Base-by-base conservation (phyloP, 2,113 vertebrate species). In the Pygoscelis adeliae region DNA sequence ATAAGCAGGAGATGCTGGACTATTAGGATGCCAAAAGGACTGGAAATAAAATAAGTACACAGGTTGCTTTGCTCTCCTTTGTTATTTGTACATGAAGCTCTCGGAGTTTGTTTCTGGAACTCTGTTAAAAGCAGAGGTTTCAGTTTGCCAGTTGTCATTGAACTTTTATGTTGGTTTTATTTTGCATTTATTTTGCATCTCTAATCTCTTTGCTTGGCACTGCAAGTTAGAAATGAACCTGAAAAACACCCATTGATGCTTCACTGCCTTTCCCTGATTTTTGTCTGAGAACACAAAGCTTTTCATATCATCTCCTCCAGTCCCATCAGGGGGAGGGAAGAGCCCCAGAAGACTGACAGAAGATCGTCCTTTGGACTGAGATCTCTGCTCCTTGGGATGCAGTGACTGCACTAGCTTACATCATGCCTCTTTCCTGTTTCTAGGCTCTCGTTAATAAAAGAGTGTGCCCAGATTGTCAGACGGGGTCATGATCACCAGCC, bases 161-260 rank as follows among this genome's bases (percentile, higher is more conserved):
- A 89, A 96, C 76, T 83, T 90, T 56, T 46, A 59, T 65, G 49
- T 85, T 94, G 55, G 26, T 71, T 97, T 96, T 91, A 92, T 90
- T 96, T 86, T 82, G 82, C 83, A 87, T 72, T 20, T 74, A 52
- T 86, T 96, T 92, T 94, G 50, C 69, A 82, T 83, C 87, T 94
- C 70, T 83, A 5, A 83, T 94, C 62, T 91, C 84, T 88, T 83
- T 91, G 81, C 62, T 90, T 46, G 20, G 78, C n/a, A 50, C 30
- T 77, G 53, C 18, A 72, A 93, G 77, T 85, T 80, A 85, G 88
- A 89, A 93, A 96, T 65, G 38, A 91, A 95, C 70, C 78, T 89
- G 73, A 77, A 93, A 92, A 93, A 53, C 62, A 87, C 49, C 85
- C 32, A 34, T 1, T n/a, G 70, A 63, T 32, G 50, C 70, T 90